These are phyloP conservation scores for Fabriciana adippe DNA, from an alignment of 2,888 invertebrate species.

Conservation along the genomic window DNA sequence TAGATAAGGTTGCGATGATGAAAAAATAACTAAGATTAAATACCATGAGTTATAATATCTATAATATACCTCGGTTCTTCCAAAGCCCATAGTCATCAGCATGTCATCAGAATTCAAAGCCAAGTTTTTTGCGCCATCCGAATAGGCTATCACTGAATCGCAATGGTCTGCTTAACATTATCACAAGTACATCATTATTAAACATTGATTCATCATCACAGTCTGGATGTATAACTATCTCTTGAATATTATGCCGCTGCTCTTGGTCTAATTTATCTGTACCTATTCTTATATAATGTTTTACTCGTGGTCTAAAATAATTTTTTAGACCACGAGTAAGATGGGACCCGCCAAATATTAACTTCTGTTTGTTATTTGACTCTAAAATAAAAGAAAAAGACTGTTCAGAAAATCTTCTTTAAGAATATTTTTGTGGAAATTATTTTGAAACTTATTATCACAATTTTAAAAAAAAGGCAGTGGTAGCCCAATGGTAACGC, in stretches of 20 bases:
- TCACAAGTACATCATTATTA: neutral
- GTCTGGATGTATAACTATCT: constrained; percentile 4
- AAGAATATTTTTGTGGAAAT: no score
- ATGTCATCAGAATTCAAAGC: neutral
- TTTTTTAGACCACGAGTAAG: neutral
- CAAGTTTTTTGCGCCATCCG: neutral
- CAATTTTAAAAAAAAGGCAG: no score
- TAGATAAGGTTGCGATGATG: no score
- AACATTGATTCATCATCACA: neutral
- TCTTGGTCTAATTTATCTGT: constrained; percentile 20
- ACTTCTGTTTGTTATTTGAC: neutral
- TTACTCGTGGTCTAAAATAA: neutral
- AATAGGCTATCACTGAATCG: neutral
- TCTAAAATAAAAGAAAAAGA: no score
- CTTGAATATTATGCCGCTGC: constrained; percentile 14
- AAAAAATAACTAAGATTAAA: no score
- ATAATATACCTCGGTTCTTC: neutral
- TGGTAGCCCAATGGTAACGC: no score
- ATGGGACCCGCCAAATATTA: neutral
- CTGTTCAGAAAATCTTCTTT: no score
- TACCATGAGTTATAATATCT: no score
- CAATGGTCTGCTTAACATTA: neutral
- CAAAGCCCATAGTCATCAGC: neutral
- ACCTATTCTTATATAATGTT: constrained; percentile 25
- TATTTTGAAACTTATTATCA: no score